Conservation (phyloP, 1,140 invertebrate species). For the Brachionus paranguensis region DNA sequence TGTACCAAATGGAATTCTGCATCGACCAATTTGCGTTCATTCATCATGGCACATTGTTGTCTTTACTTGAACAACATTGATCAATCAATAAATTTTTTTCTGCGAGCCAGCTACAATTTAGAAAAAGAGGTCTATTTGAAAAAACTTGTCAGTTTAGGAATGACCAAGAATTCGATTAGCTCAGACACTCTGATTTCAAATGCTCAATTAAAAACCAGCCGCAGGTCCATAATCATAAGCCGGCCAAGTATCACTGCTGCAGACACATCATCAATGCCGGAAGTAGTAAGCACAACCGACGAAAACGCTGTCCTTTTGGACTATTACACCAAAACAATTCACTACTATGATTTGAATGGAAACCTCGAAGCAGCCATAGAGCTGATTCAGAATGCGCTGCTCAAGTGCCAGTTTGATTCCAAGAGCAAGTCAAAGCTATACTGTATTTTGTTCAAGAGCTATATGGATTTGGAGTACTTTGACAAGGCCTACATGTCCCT, state of each 20-base stretch:
- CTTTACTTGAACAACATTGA: slow-evolving; percentile 23
- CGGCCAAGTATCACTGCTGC: not conserved
- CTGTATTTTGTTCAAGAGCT: slow-evolving; percentile 34
- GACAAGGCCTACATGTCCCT: slow-evolving; percentile 4
- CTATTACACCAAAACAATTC: slow-evolving; percentile 19
- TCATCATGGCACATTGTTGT: slow-evolving; percentile 28
- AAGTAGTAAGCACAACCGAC: not conserved
- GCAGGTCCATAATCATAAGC: not conserved
- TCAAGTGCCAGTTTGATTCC: not conserved
- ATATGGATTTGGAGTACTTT: slow-evolving; percentile 30
- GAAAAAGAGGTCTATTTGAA: not conserved
- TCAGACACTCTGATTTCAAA: too few relatives aligned
- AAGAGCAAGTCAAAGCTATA: slow-evolving; percentile 28
- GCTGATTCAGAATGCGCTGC: slow-evolving; percentile 1
- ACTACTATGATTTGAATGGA: slow-evolving; percentile 36
- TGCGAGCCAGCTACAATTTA: slow-evolving; percentile 20
- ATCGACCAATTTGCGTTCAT: not conserved
- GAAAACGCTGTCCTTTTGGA: slow-evolving; percentile 20
- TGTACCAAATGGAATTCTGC: not conserved
- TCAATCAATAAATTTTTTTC: slow-evolving; percentile 29
- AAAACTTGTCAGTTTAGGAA: not conserved
- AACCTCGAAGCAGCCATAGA: slow-evolving; percentile 24
- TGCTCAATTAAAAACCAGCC: not conserved
- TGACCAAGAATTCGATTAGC: not conserved
- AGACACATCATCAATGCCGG: not conserved